Conservation (phyloP, 2,888 invertebrate species). For the Lacanobia wlatinum region DNA sequence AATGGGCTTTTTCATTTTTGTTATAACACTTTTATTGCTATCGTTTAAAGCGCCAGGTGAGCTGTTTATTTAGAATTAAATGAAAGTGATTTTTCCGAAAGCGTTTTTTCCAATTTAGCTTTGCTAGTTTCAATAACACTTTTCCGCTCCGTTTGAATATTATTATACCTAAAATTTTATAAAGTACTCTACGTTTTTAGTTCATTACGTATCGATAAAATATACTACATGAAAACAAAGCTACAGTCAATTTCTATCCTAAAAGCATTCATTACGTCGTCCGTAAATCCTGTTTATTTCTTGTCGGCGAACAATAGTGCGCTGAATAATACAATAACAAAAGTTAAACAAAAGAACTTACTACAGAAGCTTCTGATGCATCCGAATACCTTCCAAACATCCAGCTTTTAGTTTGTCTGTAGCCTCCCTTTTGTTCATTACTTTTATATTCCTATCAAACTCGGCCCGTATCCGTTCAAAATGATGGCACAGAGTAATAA, state of each 20-base stretch:
- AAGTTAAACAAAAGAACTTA: constrained; percentile 69
- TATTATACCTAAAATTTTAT: constrained; percentile 10
- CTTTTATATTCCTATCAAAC: constrained; percentile 73
- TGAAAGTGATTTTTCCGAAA: constrained; percentile 13
- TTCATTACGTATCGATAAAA: constrained; percentile 22
- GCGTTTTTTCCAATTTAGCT: constrained; percentile 25
- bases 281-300: constrained; percentile 56
- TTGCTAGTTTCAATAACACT: constrained; percentile 16
- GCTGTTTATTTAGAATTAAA: constrained; percentile 40
- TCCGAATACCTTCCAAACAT: constrained; percentile 80
- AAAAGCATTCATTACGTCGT: constrained; percentile 48
- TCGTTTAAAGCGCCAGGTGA: constrained; percentile 18
- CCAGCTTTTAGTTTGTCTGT: constrained; percentile 74
- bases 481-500: constrained; percentile 80
- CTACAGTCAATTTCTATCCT: constrained; percentile 25
- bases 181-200: constrained; percentile 5
- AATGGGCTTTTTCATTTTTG: constrained; percentile 12
- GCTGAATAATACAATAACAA: constrained; percentile 54
- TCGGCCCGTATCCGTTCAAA: constrained; percentile 76
- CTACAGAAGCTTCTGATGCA: constrained; percentile 84
- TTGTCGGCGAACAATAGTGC: constrained; percentile 51
- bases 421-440: constrained; percentile 72
- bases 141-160: constrained; percentile 13
- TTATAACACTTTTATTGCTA: constrained; percentile 16
- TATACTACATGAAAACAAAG: constrained; percentile 37